Evolutionary conservation across 2,113 vertebrate species (phyloP).

Genomic region (Aptenodytes forsteri): DNA sequence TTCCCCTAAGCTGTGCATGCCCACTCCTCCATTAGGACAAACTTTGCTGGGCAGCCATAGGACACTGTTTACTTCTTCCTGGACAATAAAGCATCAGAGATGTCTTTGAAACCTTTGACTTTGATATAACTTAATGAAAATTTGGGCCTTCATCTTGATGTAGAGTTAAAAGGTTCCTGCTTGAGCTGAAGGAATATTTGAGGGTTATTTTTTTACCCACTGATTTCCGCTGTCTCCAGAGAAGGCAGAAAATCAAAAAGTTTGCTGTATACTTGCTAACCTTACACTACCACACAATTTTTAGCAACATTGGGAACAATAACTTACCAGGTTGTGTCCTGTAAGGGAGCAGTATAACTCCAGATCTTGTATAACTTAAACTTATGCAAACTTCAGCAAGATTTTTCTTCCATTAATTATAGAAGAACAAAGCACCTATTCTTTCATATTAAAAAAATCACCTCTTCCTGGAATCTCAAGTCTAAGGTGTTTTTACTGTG

Average conservation of each 20-base stretch:
- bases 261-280: not conserved
- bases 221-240: not conserved
- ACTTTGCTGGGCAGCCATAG: not conserved
- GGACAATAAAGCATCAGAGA: not conserved
- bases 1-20: not conserved
- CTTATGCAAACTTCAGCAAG: not conserved
- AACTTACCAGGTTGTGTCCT: not conserved
- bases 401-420: not conserved
- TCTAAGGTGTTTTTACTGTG: slow-evolving; percentile 12
- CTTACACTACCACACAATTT: not conserved
- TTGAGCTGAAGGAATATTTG: not conserved
- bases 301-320: not conserved
- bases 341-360: not conserved
- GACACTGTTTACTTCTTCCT: not conserved
- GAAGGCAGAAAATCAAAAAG: not conserved
- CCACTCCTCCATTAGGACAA: not conserved
- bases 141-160: not conserved
- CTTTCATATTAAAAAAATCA: slow-evolving; percentile 4
- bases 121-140: not conserved
- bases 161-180: not conserved
- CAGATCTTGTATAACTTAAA: not conserved
- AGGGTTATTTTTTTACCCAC: not conserved
- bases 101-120: not conserved
- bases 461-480: slow-evolving; percentile 21
- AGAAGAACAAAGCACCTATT: slow-evolving; percentile 33